Evolutionary conservation across 2,888 invertebrate species (phyloP).

Genomic region (Homarus gammarus): DNA sequence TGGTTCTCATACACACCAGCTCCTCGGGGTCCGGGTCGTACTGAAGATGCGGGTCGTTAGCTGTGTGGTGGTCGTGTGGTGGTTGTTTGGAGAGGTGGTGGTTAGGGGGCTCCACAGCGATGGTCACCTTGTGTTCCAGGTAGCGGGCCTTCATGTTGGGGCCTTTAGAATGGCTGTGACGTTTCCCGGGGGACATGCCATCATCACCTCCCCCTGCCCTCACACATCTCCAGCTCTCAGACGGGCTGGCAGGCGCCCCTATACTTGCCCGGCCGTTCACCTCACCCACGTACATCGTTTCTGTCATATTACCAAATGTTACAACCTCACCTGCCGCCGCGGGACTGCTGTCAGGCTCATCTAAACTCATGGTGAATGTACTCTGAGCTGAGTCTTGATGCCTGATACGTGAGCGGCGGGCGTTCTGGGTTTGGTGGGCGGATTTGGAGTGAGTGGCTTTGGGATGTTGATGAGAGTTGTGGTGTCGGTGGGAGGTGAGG

Average conservation of each 20-base stretch:
- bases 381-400: neutral
- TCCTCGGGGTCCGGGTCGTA: constrained; percentile 4
- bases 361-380: neutral
- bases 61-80: neutral
- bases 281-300: neutral
- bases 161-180: neutral
- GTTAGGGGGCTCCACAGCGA: constrained; percentile 35
- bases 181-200: no score
- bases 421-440: neutral
- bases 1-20: neutral
- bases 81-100: neutral
- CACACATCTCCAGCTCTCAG: neutral
- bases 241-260: neutral
- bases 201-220: neutral
- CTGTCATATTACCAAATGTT: neutral
- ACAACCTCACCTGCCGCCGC: no score
- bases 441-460: neutral
- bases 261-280: neutral
- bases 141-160: constrained; percentile 3
- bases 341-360: constrained; percentile 15
- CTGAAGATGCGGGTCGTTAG: neutral
- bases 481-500: neutral
- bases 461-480: neutral
- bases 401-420: neutral
- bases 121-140: constrained; percentile 54